Percentiles rank a stretch among this genome's conserved stretches.
phyloP scores from a whole-genome alignment of 2,113 vertebrate genomes.

The Himantopus leucocephalus region DNA sequence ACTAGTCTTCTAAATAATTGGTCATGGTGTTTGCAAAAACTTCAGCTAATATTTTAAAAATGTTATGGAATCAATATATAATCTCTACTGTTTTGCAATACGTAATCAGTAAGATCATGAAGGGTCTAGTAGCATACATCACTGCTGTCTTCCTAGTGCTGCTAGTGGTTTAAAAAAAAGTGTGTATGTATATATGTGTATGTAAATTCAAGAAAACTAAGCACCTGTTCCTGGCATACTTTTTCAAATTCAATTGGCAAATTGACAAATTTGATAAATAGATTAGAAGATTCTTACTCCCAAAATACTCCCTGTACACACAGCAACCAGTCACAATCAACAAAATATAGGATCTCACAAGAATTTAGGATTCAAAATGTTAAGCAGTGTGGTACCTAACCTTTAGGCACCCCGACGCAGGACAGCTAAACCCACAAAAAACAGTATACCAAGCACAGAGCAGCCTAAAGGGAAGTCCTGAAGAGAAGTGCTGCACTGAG shows the following conservation, averaged over 20 bases:
- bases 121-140: background rate
- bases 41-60: background rate
- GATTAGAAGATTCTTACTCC: background rate
- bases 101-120: background rate
- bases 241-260: background rate
- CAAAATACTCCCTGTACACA: background rate
- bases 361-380: background rate
- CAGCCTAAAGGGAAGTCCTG: background rate
- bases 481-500: background rate
- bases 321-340: background rate
- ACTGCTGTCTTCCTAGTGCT: background rate
- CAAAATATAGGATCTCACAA: background rate
- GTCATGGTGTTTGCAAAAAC: background rate
- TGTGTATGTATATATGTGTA: accelerated
- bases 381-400: background rate
- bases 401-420: background rate
- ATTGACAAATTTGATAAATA: background rate
- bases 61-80: background rate
- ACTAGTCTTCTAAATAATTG: background rate
- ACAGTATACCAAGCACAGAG: background rate
- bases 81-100: background rate
- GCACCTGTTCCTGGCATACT: background rate
- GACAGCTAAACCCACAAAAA: background rate
- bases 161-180: background rate
- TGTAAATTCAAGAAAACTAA: background rate